phyloP scores from a whole-genome alignment of 2,888 invertebrate genomes.

The Achlya flavicornis region DNA sequence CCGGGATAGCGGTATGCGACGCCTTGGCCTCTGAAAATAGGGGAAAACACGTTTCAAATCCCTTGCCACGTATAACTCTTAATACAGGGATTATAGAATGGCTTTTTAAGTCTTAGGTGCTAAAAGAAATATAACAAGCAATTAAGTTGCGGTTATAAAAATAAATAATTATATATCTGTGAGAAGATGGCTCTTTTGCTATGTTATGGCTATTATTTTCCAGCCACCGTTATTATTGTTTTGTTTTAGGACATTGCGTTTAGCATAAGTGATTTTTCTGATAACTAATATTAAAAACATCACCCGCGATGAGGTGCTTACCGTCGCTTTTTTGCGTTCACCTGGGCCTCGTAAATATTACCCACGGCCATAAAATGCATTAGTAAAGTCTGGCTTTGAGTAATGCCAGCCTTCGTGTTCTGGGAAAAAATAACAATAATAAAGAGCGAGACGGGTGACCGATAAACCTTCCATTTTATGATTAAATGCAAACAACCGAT shows the following conservation, averaged over 20 bases:
- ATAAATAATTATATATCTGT: slow-evolving; percentile 48
- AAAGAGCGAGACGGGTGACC: slow-evolving; percentile 45
- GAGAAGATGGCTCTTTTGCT: slow-evolving; percentile 30
- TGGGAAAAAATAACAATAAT: slow-evolving; percentile 40
- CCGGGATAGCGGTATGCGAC: slow-evolving; percentile 66
- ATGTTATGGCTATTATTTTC: slow-evolving; percentile 30
- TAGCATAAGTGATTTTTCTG: slow-evolving; percentile 30
- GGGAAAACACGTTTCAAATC: slow-evolving; percentile 78
- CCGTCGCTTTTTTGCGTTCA: slow-evolving; percentile 57
- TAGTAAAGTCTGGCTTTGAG: slow-evolving; percentile 75
- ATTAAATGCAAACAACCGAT: not conserved
- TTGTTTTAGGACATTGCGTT: slow-evolving; percentile 26
- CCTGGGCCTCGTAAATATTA: slow-evolving; percentile 77
- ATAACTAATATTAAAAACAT: slow-evolving; percentile 61
- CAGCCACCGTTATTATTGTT: slow-evolving; percentile 22
- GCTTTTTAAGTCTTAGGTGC: slow-evolving; percentile 76
- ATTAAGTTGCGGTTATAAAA: slow-evolving; percentile 61
- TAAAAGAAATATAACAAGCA: slow-evolving; percentile 80
- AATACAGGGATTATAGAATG: slow-evolving; percentile 79
- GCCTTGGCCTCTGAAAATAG: slow-evolving; percentile 70
- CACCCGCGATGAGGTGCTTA: slow-evolving; percentile 62
- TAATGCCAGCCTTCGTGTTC: slow-evolving; percentile 59
- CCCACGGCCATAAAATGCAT: slow-evolving; percentile 76
- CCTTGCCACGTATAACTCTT: slow-evolving; percentile 79
- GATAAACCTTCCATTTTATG: slow-evolving; percentile 11